Evolutionary conservation across 2,888 invertebrate species (phyloP).

Genomic region (Melanostoma scalare): DNA sequence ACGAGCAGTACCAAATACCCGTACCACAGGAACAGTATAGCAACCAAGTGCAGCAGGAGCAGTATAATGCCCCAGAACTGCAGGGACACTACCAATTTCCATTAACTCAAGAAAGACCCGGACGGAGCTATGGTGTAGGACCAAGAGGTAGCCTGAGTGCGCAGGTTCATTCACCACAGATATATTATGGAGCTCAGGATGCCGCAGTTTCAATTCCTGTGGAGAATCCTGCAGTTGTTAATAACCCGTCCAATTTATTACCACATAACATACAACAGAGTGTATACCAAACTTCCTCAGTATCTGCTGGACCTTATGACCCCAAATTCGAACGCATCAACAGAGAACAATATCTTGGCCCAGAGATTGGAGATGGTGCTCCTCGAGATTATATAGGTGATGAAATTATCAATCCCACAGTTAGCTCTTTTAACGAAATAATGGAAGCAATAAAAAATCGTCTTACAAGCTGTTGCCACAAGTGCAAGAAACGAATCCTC

Average conservation of each 20-base stretch:
- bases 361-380: background rate
- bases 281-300: background rate
- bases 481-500: slow-evolving; percentile 72
- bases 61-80: too few species aligned
- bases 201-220: background rate
- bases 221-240: slow-evolving; percentile 4
- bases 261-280: background rate
- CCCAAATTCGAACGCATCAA: slow-evolving; percentile 6
- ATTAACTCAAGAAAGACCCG: too few species aligned
- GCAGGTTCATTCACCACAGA: background rate
- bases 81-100: too few species aligned
- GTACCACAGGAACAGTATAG: too few species aligned
- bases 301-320: background rate
- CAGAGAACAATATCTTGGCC: background rate
- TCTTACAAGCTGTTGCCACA: slow-evolving; percentile 73
- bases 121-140: background rate
- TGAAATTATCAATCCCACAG: slow-evolving; percentile 25
- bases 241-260: background rate
- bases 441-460: slow-evolving; percentile 66
- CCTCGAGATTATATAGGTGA: slow-evolving; percentile 22
- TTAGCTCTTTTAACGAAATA: slow-evolving; percentile 49
- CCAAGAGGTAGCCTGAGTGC: background rate
- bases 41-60: too few species aligned
- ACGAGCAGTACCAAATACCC: too few species aligned
- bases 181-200: background rate